Evolutionary conservation across 2,888 invertebrate species (phyloP).

Genomic region (Strigamia maritima): DNA sequence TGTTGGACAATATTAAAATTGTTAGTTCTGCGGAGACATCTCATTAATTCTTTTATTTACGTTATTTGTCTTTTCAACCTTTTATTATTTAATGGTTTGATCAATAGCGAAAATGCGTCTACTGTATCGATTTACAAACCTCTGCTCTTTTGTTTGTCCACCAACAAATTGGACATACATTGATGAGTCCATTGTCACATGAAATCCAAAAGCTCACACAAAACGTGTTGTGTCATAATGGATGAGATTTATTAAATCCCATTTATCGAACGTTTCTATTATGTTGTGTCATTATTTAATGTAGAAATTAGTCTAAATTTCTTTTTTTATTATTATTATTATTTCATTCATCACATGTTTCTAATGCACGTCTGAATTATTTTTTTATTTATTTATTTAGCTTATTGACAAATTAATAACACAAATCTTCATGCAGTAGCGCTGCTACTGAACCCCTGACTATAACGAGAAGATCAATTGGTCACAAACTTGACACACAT

Average conservation of each 20-base stretch:
- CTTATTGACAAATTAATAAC: not conserved
- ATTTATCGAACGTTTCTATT: not conserved
- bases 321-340: too few species aligned
- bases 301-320: too few species aligned
- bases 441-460: not conserved
- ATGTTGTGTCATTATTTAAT: not conserved
- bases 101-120: conserved; percentile 9
- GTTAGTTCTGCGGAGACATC: not conserved
- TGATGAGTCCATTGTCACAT: not conserved
- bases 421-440: not conserved
- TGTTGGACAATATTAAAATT: conserved; percentile 27
- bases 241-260: not conserved
- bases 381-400: too few species aligned
- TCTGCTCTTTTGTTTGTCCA: conserved; percentile 4
- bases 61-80: conserved; percentile 7
- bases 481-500: not conserved
- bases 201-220: not conserved
- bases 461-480: not conserved
- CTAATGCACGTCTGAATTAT: too few species aligned
- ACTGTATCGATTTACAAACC: not conserved
- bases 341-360: too few species aligned
- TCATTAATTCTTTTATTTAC: not conserved
- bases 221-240: not conserved
- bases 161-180: conserved; percentile 11
- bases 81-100: conserved; percentile 15